Evolutionary conservation across 2,797 vertebrate species (phyloP).

Genomic region (Naso thynnoides): DNA sequence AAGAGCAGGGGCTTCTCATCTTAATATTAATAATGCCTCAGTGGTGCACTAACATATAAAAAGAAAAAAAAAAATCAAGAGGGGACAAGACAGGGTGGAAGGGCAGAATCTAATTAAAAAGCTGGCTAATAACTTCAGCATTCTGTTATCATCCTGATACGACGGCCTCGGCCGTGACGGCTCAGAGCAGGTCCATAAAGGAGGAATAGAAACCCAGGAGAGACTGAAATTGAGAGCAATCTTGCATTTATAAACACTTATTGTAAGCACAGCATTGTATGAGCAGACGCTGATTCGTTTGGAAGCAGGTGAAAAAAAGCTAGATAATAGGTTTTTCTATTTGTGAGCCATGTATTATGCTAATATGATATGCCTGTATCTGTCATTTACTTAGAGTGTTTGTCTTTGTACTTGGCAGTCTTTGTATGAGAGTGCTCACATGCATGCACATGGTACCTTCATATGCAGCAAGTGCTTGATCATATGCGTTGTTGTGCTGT

Average conservation of each 20-base stretch:
- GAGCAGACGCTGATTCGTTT: conserved; percentile 60
- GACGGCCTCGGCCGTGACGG: conserved; percentile 45
- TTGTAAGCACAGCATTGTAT: conserved; percentile 34
- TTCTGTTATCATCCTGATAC: conserved; percentile 62
- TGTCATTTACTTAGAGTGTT: conserved; percentile 71
- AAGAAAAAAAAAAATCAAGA: conserved; percentile 34
- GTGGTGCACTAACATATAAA: conserved; percentile 29
- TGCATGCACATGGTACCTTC: too few species aligned
- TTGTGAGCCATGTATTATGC: conserved; percentile 70
- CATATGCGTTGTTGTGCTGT: conserved; percentile 22
- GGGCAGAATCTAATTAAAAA: conserved; percentile 77
- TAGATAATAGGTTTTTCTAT: conserved; percentile 69
- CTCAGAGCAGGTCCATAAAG: conserved; percentile 37
- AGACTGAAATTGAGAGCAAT: conserved; percentile 54
- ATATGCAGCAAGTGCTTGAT: neutral
- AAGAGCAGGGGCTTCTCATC: conserved; percentile 67
- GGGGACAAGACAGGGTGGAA: conserved; percentile 58
- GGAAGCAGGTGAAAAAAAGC: conserved; percentile 59
- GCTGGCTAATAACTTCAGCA: conserved; percentile 67
- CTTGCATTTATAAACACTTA: conserved; percentile 64
- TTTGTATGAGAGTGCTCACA: conserved; percentile 39
- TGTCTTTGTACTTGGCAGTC: conserved; percentile 64
- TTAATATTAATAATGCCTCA: conserved; percentile 81
- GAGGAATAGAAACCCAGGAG: conserved; percentile 35
- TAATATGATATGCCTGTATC: conserved; percentile 70